Base-by-base conservation (phyloP, 2,113 vertebrate genomes). In the Peromyscus californicus region DNA sequence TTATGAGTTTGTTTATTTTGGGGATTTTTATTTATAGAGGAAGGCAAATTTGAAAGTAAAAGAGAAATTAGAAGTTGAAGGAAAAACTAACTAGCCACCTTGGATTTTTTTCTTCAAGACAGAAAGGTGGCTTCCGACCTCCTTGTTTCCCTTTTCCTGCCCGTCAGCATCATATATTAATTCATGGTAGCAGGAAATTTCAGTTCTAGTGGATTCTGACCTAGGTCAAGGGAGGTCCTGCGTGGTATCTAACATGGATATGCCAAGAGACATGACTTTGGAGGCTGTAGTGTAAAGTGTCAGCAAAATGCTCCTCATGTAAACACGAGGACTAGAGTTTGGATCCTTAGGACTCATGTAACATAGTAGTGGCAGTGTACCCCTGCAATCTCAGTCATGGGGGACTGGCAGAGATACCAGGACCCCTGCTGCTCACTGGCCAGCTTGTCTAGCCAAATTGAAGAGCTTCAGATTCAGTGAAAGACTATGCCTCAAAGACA, bases 11-110 rank as follows among this genome's bases (percentile, higher is more conserved):
- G 12, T 78, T 39, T 74, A 39, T 74, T 74, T 39, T 72, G 69
- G 29, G 26, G 8, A n/a, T 39, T 70, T 63, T 90, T 39, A 89
- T 39, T n/a, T 17, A 84, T 0, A 10, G 26, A 95, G 22, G 22
- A 87, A 80, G 26, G 17, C 82, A 65, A 76, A 93, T 87, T 97
- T 70, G 13, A 88, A 94, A 87, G 22, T 87, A 87, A 51, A 21
- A 93, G 88, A 36, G 26, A 95, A 57, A 95, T 45, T n/a, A 91
- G 42, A 85, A 84, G 24, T 36, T 67, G 8, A 51, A 61, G 63
- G 67, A n/a, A 91, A 83, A 21, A 31, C 39, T 36, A 90, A 13
- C 15, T 51, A 82, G 17, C 17, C 85, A 21, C 8, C 19, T 93
- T 95, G 19, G 75, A 51, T 72, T 89, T 69, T 51, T 76, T 95